Percentiles rank a stretch among this genome's conserved stretches.
Evolutionary conservation across 2,797 vertebrate genomes (phyloP).

Genomic region (Pipistrellus pygmaeus): DNA sequence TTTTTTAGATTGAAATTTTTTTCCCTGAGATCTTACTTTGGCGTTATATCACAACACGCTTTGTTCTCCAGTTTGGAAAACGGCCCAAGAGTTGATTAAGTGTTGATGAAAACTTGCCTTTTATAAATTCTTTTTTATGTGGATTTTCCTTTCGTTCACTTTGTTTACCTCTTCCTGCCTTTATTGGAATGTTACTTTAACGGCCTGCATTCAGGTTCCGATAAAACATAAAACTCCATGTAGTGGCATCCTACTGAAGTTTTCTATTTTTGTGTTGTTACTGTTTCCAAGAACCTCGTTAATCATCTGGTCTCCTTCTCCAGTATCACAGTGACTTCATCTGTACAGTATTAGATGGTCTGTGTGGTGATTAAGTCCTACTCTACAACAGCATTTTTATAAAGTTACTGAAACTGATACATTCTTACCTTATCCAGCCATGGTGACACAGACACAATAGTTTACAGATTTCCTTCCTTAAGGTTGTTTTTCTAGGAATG

Average conservation of each 20-base stretch:
- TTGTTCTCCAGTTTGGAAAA: slow-evolving; percentile 55
- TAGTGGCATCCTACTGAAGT: not conserved
- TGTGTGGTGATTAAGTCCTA: not conserved
- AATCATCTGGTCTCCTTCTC: not conserved
- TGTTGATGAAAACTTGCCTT: slow-evolving; percentile 14
- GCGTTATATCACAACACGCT: not conserved
- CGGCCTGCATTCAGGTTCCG: not conserved
- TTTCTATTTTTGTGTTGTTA: not conserved
- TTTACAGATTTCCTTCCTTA: not conserved
- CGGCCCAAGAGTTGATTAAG: slow-evolving; percentile 24
- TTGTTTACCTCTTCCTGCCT: slow-evolving; percentile 15
- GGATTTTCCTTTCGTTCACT: slow-evolving; percentile 17
- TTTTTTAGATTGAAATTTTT: slow-evolving; percentile 25
- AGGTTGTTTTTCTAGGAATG: not conserved
- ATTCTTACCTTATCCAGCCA: not conserved
- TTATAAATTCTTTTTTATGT: slow-evolving; percentile 45
- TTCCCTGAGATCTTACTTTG: slow-evolving; percentile 29
- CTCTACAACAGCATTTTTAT: not conserved
- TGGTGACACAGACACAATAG: not conserved
- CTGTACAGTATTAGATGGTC: not conserved
- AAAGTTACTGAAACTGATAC: not conserved
- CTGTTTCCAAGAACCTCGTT: not conserved
- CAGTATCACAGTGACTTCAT: not conserved
- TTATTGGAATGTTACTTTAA: slow-evolving; percentile 27
- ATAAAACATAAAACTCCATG: slow-evolving; percentile 35